Evolutionary conservation across 1,140 invertebrate genomes (phyloP).

Genomic region (Drosophila pseudoobscura): DNA sequence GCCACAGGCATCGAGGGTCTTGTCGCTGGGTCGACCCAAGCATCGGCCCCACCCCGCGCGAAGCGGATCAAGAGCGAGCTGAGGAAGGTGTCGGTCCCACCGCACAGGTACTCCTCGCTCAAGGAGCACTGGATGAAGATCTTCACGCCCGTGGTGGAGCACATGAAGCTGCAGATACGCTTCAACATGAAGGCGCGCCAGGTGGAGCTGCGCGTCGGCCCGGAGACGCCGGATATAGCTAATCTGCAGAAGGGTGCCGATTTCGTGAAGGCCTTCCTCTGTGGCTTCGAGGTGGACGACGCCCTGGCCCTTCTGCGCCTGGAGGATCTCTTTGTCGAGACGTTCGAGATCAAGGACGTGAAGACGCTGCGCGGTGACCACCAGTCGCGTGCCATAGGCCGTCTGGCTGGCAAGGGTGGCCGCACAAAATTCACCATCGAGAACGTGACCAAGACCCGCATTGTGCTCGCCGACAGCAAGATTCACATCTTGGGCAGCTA

Average conservation of each 20-base stretch:
- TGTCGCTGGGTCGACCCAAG: slow-evolving; percentile 1
- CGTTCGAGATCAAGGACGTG: slow-evolving; percentile 98
- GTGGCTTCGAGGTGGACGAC: slow-evolving; percentile 99
- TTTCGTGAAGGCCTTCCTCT: slow-evolving; percentile 98
- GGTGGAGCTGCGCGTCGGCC: slow-evolving; percentile 81
- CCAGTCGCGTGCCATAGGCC: slow-evolving; percentile 96
- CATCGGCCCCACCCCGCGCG: slow-evolving; percentile 77
- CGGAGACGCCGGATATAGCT: slow-evolving; percentile 93
- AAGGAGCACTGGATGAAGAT: slow-evolving; percentile 99
- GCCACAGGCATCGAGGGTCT: slow-evolving; percentile 87
- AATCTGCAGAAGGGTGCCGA: slow-evolving; percentile 98
- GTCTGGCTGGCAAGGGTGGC: slow-evolving; percentile 98
- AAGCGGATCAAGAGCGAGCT: slow-evolving; percentile 86
- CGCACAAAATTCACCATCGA: slow-evolving; percentile 99
- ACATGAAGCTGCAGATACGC: slow-evolving; percentile 96
- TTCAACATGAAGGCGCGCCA: slow-evolving; percentile 97
- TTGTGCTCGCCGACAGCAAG: slow-evolving; percentile 97
- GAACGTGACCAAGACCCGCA: slow-evolving; percentile 99
- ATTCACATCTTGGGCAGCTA: slow-evolving; percentile 99
- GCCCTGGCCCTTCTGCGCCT: slow-evolving; percentile 96
- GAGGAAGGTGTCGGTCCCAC: slow-evolving; percentile 87
- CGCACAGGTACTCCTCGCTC: slow-evolving; percentile 94
- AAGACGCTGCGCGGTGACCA: slow-evolving; percentile 98
- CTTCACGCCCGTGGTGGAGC: slow-evolving; percentile 97
- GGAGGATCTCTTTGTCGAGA: slow-evolving; percentile 98